A percentile compares a stretch with the other conserved stretches of the same genome.
These are phyloP conservation scores for Neodiprion lecontei DNA, from an alignment of 1,140 invertebrate genomes.

Conservation along the genomic window DNA sequence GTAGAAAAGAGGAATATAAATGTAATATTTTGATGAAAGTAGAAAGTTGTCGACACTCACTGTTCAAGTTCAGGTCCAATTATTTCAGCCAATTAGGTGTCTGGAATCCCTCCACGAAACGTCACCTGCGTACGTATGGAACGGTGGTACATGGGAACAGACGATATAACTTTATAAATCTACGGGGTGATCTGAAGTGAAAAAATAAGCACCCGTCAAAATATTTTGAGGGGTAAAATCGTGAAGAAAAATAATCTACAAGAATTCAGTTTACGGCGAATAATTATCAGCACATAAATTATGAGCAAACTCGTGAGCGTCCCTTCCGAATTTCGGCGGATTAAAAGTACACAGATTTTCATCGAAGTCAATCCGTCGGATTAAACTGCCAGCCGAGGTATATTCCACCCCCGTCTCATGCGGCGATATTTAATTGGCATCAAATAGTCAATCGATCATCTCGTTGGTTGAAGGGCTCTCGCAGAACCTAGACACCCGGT, in stretches of 20 bases:
- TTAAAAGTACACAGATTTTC: too few species aligned
- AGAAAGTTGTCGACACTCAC: not conserved
- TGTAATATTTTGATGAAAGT: not conserved
- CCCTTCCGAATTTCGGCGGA: too few species aligned
- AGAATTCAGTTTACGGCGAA: too few species aligned
- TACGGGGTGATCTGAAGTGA: not conserved
- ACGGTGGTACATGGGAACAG: not conserved
- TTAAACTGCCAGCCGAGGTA: too few species aligned
- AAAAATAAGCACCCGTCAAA: too few species aligned
- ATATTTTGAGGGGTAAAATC: too few species aligned
- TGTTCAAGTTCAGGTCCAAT: constrained; percentile 24
- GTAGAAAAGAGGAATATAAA: too few species aligned
- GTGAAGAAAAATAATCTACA: too few species aligned
- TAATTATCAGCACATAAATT: too few species aligned
- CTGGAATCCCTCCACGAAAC: constrained; percentile 25
- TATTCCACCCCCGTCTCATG: too few species aligned
- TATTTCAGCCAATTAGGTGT: constrained; percentile 31
- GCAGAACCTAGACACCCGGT: constrained; percentile 1
- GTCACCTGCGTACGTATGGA: constrained; percentile 25
- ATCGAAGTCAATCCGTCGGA: too few species aligned
- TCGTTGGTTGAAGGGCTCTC: not conserved
- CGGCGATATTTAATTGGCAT: not conserved
- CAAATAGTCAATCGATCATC: not conserved
- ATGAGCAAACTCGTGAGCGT: too few species aligned
- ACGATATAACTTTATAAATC: not conserved